Base-by-base conservation (phyloP, 2,113 vertebrate genomes). In the Tachysurus vachellii region DNA sequence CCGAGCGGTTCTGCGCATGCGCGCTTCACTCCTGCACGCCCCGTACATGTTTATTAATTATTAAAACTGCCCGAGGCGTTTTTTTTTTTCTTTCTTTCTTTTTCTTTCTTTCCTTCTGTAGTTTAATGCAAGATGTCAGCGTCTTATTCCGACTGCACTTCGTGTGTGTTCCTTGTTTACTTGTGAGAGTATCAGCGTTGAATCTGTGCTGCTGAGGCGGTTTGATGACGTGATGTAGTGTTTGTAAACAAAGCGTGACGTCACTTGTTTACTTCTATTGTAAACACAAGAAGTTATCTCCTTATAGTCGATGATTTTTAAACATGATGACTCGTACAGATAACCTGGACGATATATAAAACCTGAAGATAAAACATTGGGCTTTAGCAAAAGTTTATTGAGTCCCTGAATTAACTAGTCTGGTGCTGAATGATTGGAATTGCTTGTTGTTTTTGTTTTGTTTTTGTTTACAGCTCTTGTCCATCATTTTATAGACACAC, bases 181-280 rank as follows among this genome's bases (percentile, higher is more conserved):
- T 28, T 17, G 6, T 54, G 9, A 36, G 11, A 21, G 3, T 36
- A 0, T 57, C 16, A 80, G n/a, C 3, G 11, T 31, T 21, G 16
- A 3, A 31, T 79, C 26, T 26, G 1, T 59, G n/a, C 64, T 54
- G 13, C 54, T 54, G 5, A 31, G 5, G 77, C n/a, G 54, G 53
- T 17, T 11, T 59, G 28, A 42, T 80, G 28, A 80, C 54, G 56
- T 23, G 54, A 19, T 23, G 21, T 11, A 17, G 56, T 80, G 79
- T 61, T 80, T 80, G 56, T 80, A 80, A 80, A 80, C 79, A 80
- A 23, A 57, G 77, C 53, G 77, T 23, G 44, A 42, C 79, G 79
- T 80, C 54, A 80, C 56, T 36, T 21, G 54, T 59, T 21, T 57
- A 19, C 16, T 16, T 36, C 16, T 26, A 57, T n/a, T 57, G 50